Conservation (phyloP, 2,797 vertebrate genomes). For the Pipistrellus pipistrellus region DNA sequence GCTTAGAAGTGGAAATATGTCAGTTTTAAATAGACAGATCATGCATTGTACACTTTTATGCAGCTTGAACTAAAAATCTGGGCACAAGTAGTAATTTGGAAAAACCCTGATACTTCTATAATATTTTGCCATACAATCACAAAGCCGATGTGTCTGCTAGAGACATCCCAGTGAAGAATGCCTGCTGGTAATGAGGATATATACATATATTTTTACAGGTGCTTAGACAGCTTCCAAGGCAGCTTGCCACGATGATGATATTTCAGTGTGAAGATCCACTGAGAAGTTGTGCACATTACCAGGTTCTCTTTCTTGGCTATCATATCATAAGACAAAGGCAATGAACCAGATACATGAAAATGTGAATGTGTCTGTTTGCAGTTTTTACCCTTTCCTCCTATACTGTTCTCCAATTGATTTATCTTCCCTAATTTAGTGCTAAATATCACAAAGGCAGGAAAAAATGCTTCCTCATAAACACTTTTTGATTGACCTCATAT, state of each 20-base stretch:
- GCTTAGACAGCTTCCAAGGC: constrained; percentile 53
- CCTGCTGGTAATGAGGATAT: background rate
- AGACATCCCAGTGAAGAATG: background rate
- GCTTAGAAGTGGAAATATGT: constrained; percentile 31
- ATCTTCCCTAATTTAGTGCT: constrained; percentile 38
- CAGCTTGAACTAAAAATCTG: constrained; percentile 53
- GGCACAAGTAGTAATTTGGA: background rate
- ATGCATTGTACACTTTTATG: background rate
- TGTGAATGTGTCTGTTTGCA: background rate
- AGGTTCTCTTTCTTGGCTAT: constrained; percentile 56
- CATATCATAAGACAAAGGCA: constrained; percentile 62
- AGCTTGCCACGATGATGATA: constrained; percentile 57
- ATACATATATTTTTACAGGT: constrained; percentile 55
- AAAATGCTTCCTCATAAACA: background rate
- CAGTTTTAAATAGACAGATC: constrained; percentile 44
- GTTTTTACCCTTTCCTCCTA: background rate
- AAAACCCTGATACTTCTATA: background rate
- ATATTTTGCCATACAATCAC: background rate
- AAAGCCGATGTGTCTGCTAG: background rate
- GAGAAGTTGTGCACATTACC: constrained; percentile 42
- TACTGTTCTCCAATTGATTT: constrained; percentile 37
- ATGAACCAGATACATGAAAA: constrained; percentile 35
- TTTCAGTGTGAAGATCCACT: constrained; percentile 65
- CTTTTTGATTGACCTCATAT: constrained; percentile 54
- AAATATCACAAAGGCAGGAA: constrained; percentile 53